Evolutionary conservation across 2,888 invertebrate genomes (phyloP), one percentile per base, ranked within the genome.

Genomic region (Pheosia tremula): DNA sequence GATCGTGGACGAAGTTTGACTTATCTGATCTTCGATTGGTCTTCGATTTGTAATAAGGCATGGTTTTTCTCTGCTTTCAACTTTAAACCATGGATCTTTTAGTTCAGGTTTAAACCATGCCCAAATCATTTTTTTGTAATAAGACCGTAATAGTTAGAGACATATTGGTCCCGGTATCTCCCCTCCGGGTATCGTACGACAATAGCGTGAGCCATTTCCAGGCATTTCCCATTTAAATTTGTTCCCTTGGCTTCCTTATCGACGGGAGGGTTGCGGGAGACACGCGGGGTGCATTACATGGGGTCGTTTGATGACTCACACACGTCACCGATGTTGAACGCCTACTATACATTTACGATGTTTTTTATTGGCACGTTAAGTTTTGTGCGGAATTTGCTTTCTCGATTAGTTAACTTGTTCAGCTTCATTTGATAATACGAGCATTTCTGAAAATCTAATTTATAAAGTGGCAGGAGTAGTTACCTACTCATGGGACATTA

Each of bases 151-250:
- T 86, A 86, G 85, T 84, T 81, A 78, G 77, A 86, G 84, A 88
- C 24, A 24, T 89, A 89, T 85, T 86, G 85, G 80, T 76, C 77
- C 77, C 78, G 80, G 80, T 87, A 90, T 90, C 88, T 86, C 87
- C 90, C 91, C 91, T 87, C 79, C 73, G 86, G 85, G 81, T 79
- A 83, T 80, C 78, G 83, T 80, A 80, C 80, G 83, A 91, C 91
- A 91, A 91, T 90, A 85, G 91, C 89, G 86, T 84, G 86, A 84
- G 87, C 90, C 90, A 88, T 91, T 91, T 91, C 88, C 87, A 90
- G 89, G 85, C 89, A 84, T 89, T 90, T 91, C 89, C 91, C 86
- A 86, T 91, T 91, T 89, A 85, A 89, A 89, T 89, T 86, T 84
- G 89, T 85, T 85, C 90, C 89, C 90, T 84, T 80, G 79, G 82